These are phyloP conservation scores for Ischnura elegans DNA, from an alignment of 2,888 invertebrate genomes.

Conservation along the genomic window DNA sequence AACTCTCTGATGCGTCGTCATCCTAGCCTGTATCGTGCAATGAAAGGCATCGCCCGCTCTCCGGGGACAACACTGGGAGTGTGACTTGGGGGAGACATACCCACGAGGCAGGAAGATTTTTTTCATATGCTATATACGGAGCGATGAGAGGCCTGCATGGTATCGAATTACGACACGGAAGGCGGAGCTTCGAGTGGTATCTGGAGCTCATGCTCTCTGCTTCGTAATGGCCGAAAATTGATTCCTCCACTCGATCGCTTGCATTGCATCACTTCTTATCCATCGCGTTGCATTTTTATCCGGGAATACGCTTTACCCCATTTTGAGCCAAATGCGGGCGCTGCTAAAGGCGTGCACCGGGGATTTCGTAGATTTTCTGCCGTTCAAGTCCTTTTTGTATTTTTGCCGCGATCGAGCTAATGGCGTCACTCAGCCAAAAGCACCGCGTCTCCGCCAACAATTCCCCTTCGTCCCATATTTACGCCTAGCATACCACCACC, in stretches of 20 bases:
- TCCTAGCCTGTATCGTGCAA: background rate
- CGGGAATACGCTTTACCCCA: background rate
- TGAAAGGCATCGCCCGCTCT: background rate
- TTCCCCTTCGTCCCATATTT: background rate
- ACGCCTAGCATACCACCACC: background rate
- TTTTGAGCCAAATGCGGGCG: background rate
- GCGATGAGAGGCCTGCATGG: background rate
- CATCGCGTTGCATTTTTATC: background rate
- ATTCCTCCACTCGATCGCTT: background rate
- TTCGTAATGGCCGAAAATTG: constrained; percentile 27
- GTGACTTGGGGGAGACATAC: background rate
- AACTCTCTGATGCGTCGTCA: background rate
- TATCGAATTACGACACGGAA: constrained; percentile 22
- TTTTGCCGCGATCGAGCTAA: background rate
- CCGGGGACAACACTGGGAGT: background rate
- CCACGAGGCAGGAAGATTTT: background rate
- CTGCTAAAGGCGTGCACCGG: background rate
- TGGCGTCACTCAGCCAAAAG: background rate
- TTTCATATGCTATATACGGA: background rate
- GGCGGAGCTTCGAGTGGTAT: background rate
- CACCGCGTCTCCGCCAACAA: background rate
- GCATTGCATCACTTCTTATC: background rate
- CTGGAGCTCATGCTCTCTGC: background rate
- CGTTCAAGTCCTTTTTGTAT: constrained; percentile 25
- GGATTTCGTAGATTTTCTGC: background rate